Percentiles rank a stretch among this genome's conserved stretches.
Conservation (phyloP, 2,113 vertebrate species). For the Ailuropoda melanoleuca region DNA sequence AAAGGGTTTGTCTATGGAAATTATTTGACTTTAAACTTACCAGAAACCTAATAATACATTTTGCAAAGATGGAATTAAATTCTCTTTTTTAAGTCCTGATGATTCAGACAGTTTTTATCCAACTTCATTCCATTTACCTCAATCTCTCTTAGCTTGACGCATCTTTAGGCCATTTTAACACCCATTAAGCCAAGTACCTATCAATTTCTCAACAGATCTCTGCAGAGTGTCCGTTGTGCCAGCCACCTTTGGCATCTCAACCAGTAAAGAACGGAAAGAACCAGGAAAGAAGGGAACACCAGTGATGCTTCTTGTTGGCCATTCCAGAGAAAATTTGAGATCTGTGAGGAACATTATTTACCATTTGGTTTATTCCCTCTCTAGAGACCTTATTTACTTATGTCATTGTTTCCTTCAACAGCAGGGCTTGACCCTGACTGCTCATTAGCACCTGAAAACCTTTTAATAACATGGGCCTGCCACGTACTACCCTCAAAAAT, state of each 20-base stretch:
- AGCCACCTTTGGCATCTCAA: background rate
- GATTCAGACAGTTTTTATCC: background rate
- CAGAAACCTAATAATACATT: background rate
- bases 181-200: background rate
- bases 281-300: background rate
- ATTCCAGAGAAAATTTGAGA: background rate
- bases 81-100: background rate
- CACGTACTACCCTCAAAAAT: background rate
- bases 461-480: background rate
- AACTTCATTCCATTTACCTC: background rate
- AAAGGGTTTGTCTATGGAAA: background rate
- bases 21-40: constrained; percentile 19
- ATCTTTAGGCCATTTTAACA: background rate
- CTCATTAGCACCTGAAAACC: background rate
- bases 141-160: background rate
- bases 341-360: background rate
- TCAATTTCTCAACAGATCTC: background rate
- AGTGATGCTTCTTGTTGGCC: background rate
- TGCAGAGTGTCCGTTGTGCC: background rate
- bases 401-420: background rate
- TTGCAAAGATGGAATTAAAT: background rate
- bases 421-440: background rate
- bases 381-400: background rate
- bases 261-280: background rate
- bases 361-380: background rate